Conservation (phyloP, 2,113 vertebrate genomes). For the Rattus rattus region DNA sequence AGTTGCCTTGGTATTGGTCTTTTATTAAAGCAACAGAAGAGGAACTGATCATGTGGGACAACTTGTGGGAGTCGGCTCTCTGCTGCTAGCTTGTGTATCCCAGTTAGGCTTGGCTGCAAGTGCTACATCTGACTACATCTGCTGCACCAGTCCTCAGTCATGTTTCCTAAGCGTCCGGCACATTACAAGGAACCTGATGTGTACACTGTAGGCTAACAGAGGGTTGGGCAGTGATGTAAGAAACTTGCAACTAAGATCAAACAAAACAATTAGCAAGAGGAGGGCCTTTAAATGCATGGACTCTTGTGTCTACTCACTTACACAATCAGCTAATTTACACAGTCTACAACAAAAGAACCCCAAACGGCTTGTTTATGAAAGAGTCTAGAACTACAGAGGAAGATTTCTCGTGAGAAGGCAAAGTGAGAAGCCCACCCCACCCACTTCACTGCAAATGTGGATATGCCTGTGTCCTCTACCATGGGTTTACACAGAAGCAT, state of each 20-base stretch:
- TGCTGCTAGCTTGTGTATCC: not conserved
- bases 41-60: not conserved
- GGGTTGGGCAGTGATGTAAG: not conserved
- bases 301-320: not conserved
- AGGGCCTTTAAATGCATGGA: slow-evolving; percentile 5
- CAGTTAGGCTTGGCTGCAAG: not conserved
- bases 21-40: not conserved
- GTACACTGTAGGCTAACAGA: not conserved
- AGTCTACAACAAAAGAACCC: not conserved
- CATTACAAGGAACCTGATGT: not conserved
- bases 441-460: not conserved
- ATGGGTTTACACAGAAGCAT: not conserved
- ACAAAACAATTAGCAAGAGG: slow-evolving; percentile 49
- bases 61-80: not conserved
- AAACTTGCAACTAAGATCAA: not conserved
- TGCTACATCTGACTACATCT: no score
- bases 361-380: not conserved
- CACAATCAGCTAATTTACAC: slow-evolving; percentile 31
- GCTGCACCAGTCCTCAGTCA: not conserved
- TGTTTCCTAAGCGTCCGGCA: not conserved
- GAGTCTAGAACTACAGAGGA: not conserved
- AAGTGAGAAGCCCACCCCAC: not conserved
- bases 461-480: not conserved
- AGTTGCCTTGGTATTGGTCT: not conserved
- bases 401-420: not conserved